These are phyloP conservation scores for Oryzias curvinotus DNA, from an alignment of 2,113 vertebrate species.

Conservation along the genomic window DNA sequence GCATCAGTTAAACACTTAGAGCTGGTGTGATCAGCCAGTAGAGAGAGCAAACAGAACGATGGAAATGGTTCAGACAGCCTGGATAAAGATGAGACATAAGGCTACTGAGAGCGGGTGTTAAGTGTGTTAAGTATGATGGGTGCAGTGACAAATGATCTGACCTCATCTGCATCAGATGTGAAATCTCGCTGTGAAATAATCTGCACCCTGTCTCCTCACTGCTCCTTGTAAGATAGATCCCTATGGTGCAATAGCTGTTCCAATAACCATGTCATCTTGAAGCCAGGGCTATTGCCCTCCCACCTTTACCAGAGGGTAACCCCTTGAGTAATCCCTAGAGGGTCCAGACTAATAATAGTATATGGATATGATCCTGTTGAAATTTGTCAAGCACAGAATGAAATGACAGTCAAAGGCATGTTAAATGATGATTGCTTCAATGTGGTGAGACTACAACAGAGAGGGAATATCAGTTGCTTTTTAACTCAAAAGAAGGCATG, in stretches of 20 bases:
- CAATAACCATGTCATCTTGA: conserved; percentile 67
- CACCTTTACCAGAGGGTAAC: conserved; percentile 64
- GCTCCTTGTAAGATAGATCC: conserved; percentile 59
- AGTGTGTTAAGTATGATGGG: conserved; percentile 66
- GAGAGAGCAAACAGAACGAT: conserved; percentile 28
- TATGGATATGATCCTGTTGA: conserved; percentile 59
- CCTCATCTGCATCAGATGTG: conserved; percentile 58
- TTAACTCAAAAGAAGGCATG: background rate
- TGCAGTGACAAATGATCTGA: conserved; percentile 62
- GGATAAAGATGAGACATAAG: conserved; percentile 21
- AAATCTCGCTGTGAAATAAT: conserved; percentile 46
- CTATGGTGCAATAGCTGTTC: conserved; percentile 54
- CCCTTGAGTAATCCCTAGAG: conserved; percentile 60
- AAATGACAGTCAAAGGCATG: conserved; percentile 68
- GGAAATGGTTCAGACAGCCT: conserved; percentile 11
- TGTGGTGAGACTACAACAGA: conserved; percentile 4
- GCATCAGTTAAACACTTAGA: conserved; percentile 27
- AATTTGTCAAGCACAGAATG: conserved; percentile 66
- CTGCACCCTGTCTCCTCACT: conserved; percentile 32
- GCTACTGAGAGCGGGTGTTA: conserved; percentile 53
- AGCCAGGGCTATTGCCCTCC: conserved; percentile 66
- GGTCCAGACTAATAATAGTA: conserved; percentile 63
- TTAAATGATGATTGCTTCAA: conserved; percentile 45
- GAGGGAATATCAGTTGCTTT: conserved; percentile 11
- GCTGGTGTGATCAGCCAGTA: conserved; percentile 32